Evolutionary conservation across 2,888 invertebrate species (phyloP), one percentile per base, ranked within the genome.

Genomic region (Xestia ashworthii): DNA sequence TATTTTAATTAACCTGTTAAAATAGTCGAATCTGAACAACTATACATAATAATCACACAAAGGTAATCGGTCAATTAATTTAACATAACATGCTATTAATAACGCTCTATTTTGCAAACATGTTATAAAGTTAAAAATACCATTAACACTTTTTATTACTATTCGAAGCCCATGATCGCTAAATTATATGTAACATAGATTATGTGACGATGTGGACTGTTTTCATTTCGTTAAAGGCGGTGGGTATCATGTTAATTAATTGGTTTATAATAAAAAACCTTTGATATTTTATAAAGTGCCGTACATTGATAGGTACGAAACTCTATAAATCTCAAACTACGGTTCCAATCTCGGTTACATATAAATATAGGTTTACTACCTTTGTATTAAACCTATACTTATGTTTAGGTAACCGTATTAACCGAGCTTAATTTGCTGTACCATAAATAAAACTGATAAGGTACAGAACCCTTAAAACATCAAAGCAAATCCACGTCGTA

Each of bases 1-100:
- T 62, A 68, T 58, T 62, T 3, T 41, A 69, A 74, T 78, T 82
- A 82, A 69, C 8, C 12, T 58, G 25, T 32, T 44, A n/a, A 62
- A 46, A 46, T 66, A 38, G 32, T 38, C 19, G 6, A 48, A 38
- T 64, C 38, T n/a, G 11, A 67, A 25, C 25, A 48, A 25, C 14
- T 38, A 16, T 16, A 66, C 58, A 48, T 55, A 32, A 53, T n/a
- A n/a, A 16, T 19, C 32, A 38, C 32, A 80, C 32, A 50, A 65
- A 16, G 41, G 25, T 65, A 38, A 22, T 48, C 38, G 22, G 5
- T 55, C 44, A 32, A 58, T 64, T 58, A 12, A 41, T 79, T 48
- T 14, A 64, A 48, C 8, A 55, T 50, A 48, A 48, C 32, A 19
- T 55, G 14, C 48, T 70, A 77, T 73, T 58, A 50, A 71, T 22